Base-by-base conservation (phyloP, 2,797 vertebrate genomes). In the Chiroxiphia lanceolata region DNA sequence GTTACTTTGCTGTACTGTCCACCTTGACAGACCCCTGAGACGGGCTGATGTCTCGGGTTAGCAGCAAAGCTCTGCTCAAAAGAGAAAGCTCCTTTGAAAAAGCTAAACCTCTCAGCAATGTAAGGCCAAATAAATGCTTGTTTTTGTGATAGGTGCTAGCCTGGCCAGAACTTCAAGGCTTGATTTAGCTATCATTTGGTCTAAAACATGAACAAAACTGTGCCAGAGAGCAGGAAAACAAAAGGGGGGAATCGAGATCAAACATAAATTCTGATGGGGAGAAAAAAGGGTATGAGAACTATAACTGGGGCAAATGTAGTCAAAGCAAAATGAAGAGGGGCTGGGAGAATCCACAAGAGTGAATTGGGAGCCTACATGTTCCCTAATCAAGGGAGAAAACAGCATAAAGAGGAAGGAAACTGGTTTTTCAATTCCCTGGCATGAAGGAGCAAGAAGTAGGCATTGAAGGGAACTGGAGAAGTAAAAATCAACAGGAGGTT, bases 401-500 rank as follows among this genome's bases (percentile, higher is more conserved):
- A 92, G 36, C 40, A 56, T 7, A 56, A 86, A 83, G 48, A 63
- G 9, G 68, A 93, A 94, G 26, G 15, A 92, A 96, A 51, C 4
- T 0, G n/a, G 33, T 8, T 87, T 76, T 89, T 76, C 16, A 54
- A 31, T 26, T 63, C 27, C 19, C 36, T 89, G 88, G 47, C 50
- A 89, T 31, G 70, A 93, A 90, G 36, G 63, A 84, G 40, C 44
- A 84, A 79, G 72, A 83, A 90, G 20, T 27, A 93, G 65, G 65
- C 74, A 90, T 33, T 51, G 65, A 67, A 89, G 60, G 60, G 56
- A 94, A 87, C 60, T 34, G 42, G 48, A 76, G 64, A 84, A 95
- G 31, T 50, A 84, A 93, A 95, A 96, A 90, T 89, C 94, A 92
- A 83, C 93, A 90, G 83, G 94, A 95, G 93, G 75, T 84, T 95